These are phyloP conservation scores for Corythaeola cristata DNA, from an alignment of 2,113 vertebrate species.

Conservation along the genomic window DNA sequence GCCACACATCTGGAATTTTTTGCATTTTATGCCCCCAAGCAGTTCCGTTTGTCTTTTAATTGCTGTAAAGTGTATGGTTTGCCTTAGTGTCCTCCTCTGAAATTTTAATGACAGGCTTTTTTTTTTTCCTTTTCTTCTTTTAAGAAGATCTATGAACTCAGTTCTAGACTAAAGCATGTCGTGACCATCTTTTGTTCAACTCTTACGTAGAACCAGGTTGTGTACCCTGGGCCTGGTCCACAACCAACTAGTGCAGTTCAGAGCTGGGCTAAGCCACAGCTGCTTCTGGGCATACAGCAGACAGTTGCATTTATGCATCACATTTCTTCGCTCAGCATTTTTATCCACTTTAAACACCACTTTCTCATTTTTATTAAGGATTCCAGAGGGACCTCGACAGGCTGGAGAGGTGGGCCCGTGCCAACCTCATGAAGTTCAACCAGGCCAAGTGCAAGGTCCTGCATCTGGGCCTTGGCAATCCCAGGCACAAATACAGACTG, in stretches of 20 bases:
- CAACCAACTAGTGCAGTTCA: rapidly evolving
- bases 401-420: too few relatives aligned
- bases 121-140: not conserved
- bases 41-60: not conserved
- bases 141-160: not conserved
- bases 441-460: too few relatives aligned
- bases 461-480: too few relatives aligned
- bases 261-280: not conserved
- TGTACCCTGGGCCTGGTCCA: not conserved
- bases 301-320: not conserved
- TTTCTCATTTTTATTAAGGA: not conserved
- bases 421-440: too few relatives aligned
- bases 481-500: too few relatives aligned
- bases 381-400: too few relatives aligned
- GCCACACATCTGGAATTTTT: not conserved
- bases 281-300: rapidly evolving
- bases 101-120: not conserved
- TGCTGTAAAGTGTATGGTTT: not conserved
- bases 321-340: not conserved
- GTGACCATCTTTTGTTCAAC: not conserved
- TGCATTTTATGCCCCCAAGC: not conserved
- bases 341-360: not conserved
- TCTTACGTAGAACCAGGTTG: not conserved
- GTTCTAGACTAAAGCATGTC: not conserved
- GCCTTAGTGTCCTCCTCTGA: not conserved